Evolutionary conservation across 2,888 invertebrate genomes (phyloP).

Genomic region (Acleris cristana): DNA sequence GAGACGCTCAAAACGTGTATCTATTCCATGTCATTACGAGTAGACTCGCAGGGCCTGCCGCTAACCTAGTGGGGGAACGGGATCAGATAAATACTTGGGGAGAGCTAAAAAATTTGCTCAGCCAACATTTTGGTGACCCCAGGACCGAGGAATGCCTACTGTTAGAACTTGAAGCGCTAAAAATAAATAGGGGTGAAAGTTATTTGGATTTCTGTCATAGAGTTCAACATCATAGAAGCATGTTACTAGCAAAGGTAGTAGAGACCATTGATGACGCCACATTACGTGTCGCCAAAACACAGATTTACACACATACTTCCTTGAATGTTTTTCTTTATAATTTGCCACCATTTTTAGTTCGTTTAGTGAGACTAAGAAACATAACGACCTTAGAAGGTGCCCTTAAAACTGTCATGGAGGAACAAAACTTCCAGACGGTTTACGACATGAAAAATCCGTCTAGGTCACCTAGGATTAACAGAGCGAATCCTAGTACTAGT

Average conservation of each 20-base stretch:
- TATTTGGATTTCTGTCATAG: constrained; percentile 40
- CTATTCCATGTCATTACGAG: constrained; percentile 39
- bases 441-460: constrained; percentile 18
- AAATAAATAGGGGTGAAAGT: constrained; percentile 35
- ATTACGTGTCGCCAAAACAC: constrained; percentile 8
- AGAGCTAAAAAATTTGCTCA: constrained; percentile 30
- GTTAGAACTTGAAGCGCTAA: constrained; percentile 35
- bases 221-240: constrained; percentile 36
- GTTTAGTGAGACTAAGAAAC: constrained; percentile 33
- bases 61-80: constrained; percentile 35
- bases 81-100: constrained; percentile 34
- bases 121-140: constrained; percentile 37
- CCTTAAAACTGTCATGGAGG: constrained; percentile 34
- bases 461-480: not conserved
- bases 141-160: constrained; percentile 37
- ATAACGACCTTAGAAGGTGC: constrained; percentile 36
- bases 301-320: constrained; percentile 33
- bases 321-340: constrained; percentile 39
- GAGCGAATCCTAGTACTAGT: not conserved
- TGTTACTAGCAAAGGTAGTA: constrained; percentile 35
- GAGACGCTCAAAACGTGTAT: constrained; percentile 33
- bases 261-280: constrained; percentile 8
- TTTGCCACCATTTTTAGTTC: constrained; percentile 35
- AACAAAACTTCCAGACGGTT: constrained; percentile 31
- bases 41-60: constrained; percentile 36